Conservation (phyloP, 1,140 invertebrate species). For the Pararge aegeria region DNA sequence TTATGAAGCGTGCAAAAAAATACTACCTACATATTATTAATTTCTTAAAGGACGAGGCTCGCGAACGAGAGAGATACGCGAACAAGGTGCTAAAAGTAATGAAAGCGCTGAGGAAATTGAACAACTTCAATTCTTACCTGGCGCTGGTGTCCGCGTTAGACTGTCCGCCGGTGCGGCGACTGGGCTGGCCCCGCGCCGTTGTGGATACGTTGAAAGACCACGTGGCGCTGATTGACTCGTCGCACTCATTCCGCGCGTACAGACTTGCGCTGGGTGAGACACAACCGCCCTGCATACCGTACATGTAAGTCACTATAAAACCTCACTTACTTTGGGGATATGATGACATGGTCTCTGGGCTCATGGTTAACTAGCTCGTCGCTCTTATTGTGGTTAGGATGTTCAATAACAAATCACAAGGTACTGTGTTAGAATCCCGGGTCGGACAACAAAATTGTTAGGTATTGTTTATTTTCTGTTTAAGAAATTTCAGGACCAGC, state of each 20-base stretch:
- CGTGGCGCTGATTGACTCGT: slow-evolving; percentile 96
- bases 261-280: slow-evolving; percentile 95
- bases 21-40: neutral
- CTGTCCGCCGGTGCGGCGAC: slow-evolving; percentile 95
- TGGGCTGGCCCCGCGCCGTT: slow-evolving; percentile 97
- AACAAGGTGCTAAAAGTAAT: slow-evolving; percentile 99
- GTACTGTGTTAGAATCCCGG: too few relatives aligned
- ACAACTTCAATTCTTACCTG: slow-evolving; percentile 99
- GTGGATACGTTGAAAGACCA: slow-evolving; percentile 96
- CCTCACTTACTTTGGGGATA: neutral
- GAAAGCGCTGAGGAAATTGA: slow-evolving; percentile 97
- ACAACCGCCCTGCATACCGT: slow-evolving; percentile 98
- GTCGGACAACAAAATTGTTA: too few relatives aligned
- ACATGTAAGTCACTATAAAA: slow-evolving; percentile 88
- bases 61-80: slow-evolving; percentile 97
- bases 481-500: too few relatives aligned
- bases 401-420: too few relatives aligned
- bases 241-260: slow-evolving; percentile 97
- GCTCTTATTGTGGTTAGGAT: too few relatives aligned
- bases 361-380: too few relatives aligned
- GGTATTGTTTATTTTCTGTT: too few relatives aligned
- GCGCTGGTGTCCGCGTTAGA: slow-evolving; percentile 97
- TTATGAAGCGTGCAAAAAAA: too few relatives aligned
- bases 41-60: slow-evolving; percentile 84
- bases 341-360: too few relatives aligned